Conservation (phyloP, 1,140 invertebrate genomes). For the Aphelinus certus region DNA sequence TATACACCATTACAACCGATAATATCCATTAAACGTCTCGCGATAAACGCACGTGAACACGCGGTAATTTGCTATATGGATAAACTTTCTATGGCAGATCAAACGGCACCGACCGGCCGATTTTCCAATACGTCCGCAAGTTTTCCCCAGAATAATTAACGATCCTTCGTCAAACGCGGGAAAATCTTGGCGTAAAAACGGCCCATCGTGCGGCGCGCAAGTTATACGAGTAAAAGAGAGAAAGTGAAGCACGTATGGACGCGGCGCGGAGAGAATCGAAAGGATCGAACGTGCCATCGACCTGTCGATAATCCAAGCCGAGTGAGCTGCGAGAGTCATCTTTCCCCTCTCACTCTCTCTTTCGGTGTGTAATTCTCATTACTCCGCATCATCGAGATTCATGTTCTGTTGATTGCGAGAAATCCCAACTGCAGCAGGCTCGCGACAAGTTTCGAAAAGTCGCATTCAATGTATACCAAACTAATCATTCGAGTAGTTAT, state of each 20-base stretch:
- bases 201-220: neutral
- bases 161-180: neutral
- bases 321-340: neutral
- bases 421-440: too few species aligned
- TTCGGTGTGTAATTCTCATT: neutral
- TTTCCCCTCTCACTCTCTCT: neutral
- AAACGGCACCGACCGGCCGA: neutral
- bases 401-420: too few species aligned
- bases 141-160: constrained; percentile 15
- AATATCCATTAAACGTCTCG: too few species aligned
- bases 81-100: constrained; percentile 12
- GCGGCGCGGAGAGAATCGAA: constrained; percentile 44
- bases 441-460: too few species aligned
- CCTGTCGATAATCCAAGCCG: constrained; percentile 13
- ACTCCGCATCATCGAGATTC: too few species aligned
- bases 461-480: too few species aligned
- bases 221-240: neutral
- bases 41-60: too few species aligned
- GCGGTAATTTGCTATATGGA: neutral
- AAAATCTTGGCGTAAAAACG: constrained; percentile 4
- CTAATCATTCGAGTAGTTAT: too few species aligned
- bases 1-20: too few species aligned
- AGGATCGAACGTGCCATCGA: constrained; percentile 37
- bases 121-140: neutral
- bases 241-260: constrained; percentile 32